Evolutionary conservation across 1,140 invertebrate genomes (phyloP).

Genomic region (Mamestra configurata): DNA sequence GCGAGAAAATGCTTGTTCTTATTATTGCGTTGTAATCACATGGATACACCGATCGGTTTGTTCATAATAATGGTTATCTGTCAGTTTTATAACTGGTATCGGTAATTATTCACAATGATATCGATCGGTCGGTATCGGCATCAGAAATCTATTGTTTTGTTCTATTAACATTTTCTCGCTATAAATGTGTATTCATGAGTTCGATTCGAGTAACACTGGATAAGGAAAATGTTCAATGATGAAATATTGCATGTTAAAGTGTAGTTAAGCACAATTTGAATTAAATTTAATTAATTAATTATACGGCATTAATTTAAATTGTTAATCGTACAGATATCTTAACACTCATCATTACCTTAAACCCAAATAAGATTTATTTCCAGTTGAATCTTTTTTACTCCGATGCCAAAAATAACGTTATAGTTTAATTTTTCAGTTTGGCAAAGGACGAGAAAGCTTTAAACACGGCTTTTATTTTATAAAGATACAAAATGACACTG

Average conservation of each 20-base stretch:
- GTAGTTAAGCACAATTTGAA: too few relatives aligned
- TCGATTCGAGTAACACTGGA: slow-evolving; percentile 37
- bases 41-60: slow-evolving; percentile 50
- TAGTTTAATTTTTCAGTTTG: too few relatives aligned
- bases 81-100: slow-evolving; percentile 64
- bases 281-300: too few relatives aligned
- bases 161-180: slow-evolving; percentile 61
- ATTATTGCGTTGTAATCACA: neutral
- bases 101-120: slow-evolving; percentile 69
- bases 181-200: slow-evolving; percentile 56
- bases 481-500: too few relatives aligned
- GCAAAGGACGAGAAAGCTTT: too few relatives aligned
- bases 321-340: too few relatives aligned
- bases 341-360: too few relatives aligned
- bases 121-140: slow-evolving; percentile 55
- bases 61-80: slow-evolving; percentile 62
- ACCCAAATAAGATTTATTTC: too few relatives aligned
- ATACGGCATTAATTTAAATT: too few relatives aligned
- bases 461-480: too few relatives aligned
- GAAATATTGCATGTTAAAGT: neutral
- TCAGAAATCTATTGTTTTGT: slow-evolving; percentile 58
- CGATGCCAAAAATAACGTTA: too few relatives aligned
- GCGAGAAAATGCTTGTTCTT: neutral
- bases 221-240: neutral
- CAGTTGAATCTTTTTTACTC: too few relatives aligned